phyloP scores from a whole-genome alignment of 2,113 vertebrate genomes.

The Mesoclemmys tuberculata region DNA sequence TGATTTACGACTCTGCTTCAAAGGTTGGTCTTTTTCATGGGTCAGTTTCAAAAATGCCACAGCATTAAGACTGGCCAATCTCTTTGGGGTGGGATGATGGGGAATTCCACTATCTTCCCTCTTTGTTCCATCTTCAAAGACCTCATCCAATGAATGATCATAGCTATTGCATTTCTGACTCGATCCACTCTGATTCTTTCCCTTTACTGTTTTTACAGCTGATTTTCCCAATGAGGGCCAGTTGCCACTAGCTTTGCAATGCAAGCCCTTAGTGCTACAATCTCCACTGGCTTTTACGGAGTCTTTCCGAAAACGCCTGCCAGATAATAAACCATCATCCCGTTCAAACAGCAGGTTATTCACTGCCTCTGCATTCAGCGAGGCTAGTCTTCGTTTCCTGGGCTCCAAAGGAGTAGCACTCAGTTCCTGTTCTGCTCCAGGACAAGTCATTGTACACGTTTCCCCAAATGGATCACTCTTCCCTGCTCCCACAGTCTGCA shows the following conservation, averaged over 20 bases:
- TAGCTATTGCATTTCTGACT: conserved; percentile 67
- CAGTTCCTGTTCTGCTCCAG: conserved; percentile 62
- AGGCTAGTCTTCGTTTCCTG: conserved; percentile 92
- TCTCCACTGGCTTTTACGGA: conserved; percentile 51
- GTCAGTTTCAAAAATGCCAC: conserved; percentile 94
- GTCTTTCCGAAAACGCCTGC: conserved; percentile 75
- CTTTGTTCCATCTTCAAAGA: conserved; percentile 76
- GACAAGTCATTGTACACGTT: conserved; percentile 36
- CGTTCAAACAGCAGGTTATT: conserved; percentile 94
- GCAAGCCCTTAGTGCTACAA: conserved; percentile 69
- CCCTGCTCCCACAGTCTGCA: conserved; percentile 48
- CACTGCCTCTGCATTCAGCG: conserved; percentile 96
- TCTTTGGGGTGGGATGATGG: conserved; percentile 88
- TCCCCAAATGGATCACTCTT: conserved; percentile 45
- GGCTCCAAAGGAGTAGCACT: conserved; percentile 81
- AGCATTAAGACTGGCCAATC: conserved; percentile 94
- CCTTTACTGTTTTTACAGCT: conserved; percentile 41
- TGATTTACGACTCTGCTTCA: conserved; percentile 72
- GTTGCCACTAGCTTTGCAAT: conserved; percentile 55
- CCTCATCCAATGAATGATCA: conserved; percentile 71
- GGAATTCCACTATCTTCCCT: conserved; percentile 66
- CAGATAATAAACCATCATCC: conserved; percentile 70
- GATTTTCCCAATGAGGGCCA: conserved; percentile 74
- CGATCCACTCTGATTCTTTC: conserved; percentile 63
- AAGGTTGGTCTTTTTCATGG: conserved; percentile 82